Conservation (phyloP, 1,140 invertebrate genomes). For the Temnothorax nylanderi region DNA sequence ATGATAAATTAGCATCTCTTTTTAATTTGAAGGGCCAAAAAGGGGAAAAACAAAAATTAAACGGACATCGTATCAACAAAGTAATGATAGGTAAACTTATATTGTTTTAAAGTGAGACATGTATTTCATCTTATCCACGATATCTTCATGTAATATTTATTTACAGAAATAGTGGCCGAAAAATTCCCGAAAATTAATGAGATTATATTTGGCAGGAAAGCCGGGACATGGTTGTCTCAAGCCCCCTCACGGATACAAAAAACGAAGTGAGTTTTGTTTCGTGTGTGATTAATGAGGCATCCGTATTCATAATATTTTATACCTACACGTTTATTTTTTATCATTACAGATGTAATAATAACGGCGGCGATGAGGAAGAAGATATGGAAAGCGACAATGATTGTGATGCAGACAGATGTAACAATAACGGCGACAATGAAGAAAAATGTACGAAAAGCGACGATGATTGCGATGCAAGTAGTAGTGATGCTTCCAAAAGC, state of each 20-base stretch:
- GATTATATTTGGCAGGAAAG: not conserved
- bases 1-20: not conserved
- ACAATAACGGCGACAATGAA: too few relatives aligned
- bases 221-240: not conserved
- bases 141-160: not conserved
- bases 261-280: not conserved
- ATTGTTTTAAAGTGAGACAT: not conserved
- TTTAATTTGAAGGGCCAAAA: not conserved
- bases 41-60: not conserved
- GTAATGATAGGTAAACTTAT: not conserved
- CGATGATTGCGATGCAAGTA: too few relatives aligned
- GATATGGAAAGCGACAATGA: not conserved
- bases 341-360: not conserved
- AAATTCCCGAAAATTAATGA: not conserved
- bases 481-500: too few relatives aligned
- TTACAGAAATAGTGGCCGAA: not conserved
- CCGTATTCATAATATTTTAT: not conserved
- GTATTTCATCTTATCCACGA: not conserved
- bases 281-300: not conserved
- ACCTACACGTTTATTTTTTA: not conserved
- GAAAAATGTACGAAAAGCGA: too few relatives aligned
- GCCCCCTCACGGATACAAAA: not conserved
- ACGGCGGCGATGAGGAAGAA: not conserved
- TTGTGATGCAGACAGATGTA: not conserved
- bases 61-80: not conserved